Conservation (phyloP, 2,113 vertebrate genomes). For the Greenwoodochromis staneri region DNA sequence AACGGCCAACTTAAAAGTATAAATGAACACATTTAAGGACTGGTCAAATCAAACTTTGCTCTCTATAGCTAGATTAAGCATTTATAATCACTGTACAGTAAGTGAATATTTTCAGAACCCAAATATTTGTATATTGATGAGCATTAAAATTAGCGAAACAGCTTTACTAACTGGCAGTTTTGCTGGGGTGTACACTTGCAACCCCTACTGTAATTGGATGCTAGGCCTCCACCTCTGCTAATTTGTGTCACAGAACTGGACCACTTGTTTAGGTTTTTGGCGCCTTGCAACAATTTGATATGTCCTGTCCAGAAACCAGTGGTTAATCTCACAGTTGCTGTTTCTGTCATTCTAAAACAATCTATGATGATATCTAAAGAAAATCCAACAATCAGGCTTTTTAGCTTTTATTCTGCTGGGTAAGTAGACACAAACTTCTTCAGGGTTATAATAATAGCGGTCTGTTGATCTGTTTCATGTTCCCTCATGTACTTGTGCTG, state of each 20-base stretch:
- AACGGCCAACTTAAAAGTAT: neutral
- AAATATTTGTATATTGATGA: neutral
- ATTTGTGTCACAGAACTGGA: neutral
- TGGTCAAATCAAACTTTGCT: neutral
- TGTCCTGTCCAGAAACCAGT: neutral
- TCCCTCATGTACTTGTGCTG: neutral
- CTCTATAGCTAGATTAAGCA: neutral
- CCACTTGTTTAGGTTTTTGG: neutral
- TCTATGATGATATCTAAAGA: neutral
- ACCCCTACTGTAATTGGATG: neutral
- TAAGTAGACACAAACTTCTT: neutral
- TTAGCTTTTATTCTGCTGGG: neutral
- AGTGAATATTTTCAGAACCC: neutral
- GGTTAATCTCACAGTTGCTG: neutral
- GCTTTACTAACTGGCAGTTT: neutral
- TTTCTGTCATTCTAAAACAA: neutral
- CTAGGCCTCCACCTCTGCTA: neutral
- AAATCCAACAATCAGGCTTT: neutral
- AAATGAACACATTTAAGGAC: neutral
- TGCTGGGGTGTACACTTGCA: neutral
- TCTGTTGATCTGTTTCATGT: conserved; percentile 9
- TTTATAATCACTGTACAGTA: neutral
- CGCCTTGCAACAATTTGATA: neutral
- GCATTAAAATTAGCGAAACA: neutral
- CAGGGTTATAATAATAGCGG: conserved; percentile 11